Percentiles rank a stretch among this genome's conserved stretches.
These are phyloP conservation scores for Zapornia atra DNA, from an alignment of 2,113 vertebrate species.

Conservation along the genomic window DNA sequence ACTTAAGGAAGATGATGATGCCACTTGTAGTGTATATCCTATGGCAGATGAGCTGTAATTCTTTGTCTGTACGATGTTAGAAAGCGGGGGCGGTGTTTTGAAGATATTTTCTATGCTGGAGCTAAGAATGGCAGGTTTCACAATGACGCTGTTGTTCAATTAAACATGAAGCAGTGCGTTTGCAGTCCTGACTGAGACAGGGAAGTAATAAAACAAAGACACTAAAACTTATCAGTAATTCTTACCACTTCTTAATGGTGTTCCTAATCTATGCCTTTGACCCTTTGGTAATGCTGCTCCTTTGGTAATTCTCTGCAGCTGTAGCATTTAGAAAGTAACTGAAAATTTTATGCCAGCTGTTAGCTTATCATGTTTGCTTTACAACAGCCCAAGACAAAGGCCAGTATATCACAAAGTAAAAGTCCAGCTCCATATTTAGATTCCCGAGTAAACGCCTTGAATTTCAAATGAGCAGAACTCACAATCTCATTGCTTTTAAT, in stretches of 20 bases:
- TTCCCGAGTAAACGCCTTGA: neutral
- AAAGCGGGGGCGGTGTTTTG: neutral
- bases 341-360: neutral
- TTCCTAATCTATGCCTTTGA: conserved; percentile 38
- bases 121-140: conserved; percentile 53
- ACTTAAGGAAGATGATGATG: neutral
- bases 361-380: conserved; percentile 16
- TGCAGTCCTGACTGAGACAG: conserved; percentile 30
- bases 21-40: neutral
- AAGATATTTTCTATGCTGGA: conserved; percentile 32
- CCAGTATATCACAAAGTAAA: conserved; percentile 4
- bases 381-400: conserved; percentile 5
- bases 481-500: neutral
- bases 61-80: conserved; percentile 17
- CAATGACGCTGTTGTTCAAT: conserved; percentile 59
- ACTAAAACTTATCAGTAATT: conserved; percentile 22
- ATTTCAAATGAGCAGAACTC: neutral
- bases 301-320: neutral
- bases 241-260: neutral
- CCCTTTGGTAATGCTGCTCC: neutral
- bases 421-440: conserved; percentile 3
- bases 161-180: neutral
- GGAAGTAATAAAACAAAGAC: conserved; percentile 36
- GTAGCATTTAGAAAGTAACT: conserved; percentile 11
- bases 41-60: conserved; percentile 19